Base-by-base conservation (phyloP, 2,113 vertebrate species). In the Ammodramus savannarum region DNA sequence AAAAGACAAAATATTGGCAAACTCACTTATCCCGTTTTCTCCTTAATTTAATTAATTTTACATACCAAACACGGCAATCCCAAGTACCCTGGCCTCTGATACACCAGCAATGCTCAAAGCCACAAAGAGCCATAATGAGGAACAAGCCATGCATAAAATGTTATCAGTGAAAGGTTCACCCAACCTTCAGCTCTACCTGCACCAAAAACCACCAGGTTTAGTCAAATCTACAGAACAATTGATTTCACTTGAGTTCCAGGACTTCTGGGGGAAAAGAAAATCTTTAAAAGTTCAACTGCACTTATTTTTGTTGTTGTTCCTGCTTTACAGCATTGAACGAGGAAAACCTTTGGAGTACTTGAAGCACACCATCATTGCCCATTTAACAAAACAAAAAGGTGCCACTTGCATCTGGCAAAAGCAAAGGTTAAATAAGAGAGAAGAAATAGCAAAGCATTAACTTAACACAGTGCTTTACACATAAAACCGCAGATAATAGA, bases 311-410 rank as follows among this genome's bases (percentile, higher is more conserved):
- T n/a, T 59, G 19, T 7, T 74, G 10, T 5, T 65, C n/a, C 16
- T 6, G 4, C 18, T 61, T 83, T 27, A 77, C 9, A 16, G 49
- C 36, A 52, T 63, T 41, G 62, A 36, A 79, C 58, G 20, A 29
- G 25, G 18, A 78, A 94, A 68, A 66, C 68, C 36, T 68, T 72
- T 59, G 58, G 46, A 91, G 58, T 36, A 51, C 44, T 58, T 44
- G 34, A 78, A 80, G 48, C 44, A 48, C 46, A 41, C 67, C 65
- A 78, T 69, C 77, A 32, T 0, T 55, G 58, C 81, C 46, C 29
- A 7, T 73, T 91, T 73, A 84, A 65, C 38, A 73, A 68, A 49
- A 93, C 86, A 90, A 79, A 73, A 95, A 94, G 84, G 76, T 51
- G 93, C 31, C 54, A 73, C 69, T 82, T 16, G 8, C 27, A 26